Evolutionary conservation across 2,113 vertebrate genomes (phyloP).

Genomic region (Megaceryle maxima): DNA sequence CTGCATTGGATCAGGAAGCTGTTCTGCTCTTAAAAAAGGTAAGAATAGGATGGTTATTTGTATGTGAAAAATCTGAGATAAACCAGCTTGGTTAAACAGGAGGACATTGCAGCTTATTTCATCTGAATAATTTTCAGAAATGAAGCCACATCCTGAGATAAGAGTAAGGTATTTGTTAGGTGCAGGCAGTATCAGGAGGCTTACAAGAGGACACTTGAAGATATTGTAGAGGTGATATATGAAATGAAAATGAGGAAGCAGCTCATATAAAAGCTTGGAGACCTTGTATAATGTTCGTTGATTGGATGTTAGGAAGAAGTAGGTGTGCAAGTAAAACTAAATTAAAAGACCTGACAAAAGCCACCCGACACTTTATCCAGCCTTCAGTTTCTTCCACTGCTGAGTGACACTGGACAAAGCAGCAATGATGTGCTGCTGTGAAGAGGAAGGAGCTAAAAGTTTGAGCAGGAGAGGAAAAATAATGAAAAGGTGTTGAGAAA

Average conservation of each 20-base stretch:
- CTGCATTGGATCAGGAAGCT: neutral
- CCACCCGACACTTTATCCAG: neutral
- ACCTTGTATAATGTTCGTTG: neutral
- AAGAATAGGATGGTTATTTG: neutral
- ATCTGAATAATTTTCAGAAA: neutral
- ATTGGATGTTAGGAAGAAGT: neutral
- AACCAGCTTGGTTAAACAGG: neutral
- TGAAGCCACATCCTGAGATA: fast-evolving
- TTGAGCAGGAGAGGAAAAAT: neutral
- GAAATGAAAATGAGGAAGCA: neutral
- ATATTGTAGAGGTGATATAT: neutral
- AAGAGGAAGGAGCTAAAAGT: neutral
- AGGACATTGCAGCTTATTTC: neutral
- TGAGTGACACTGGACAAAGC: neutral
- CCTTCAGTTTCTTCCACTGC: neutral
- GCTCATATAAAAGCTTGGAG: neutral
- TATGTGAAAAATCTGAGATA: neutral
- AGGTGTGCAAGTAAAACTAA: neutral
- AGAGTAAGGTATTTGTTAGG: neutral
- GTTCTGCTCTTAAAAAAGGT: neutral
- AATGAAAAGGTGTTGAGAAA: neutral
- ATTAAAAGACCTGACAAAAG: neutral
- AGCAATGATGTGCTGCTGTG: neutral
- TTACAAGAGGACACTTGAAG: neutral
- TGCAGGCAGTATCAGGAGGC: neutral